Evolutionary conservation across 2,113 vertebrate species (phyloP), one percentile per base, ranked within the genome.

Genomic region (Xyrauchen texanus): DNA sequence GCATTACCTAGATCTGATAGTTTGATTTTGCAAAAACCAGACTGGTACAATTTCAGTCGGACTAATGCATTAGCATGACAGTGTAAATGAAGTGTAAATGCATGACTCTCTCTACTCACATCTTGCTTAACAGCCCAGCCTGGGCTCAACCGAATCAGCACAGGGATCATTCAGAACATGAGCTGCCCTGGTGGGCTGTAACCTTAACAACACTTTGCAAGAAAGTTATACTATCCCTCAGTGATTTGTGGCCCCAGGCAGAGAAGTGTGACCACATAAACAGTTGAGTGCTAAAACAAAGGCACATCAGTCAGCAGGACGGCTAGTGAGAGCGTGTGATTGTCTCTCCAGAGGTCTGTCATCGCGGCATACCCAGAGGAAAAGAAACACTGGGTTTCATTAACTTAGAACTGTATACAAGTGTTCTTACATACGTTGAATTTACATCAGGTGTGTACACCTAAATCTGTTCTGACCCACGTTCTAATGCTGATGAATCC

Each of bases 281-380:
- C 77, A 82, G 73, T 5, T 57, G 51, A 64, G 49, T 21, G 60
- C 65, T 83, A 76, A 83, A 83, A 83, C 71, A 79, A 79, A 75
- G 82, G 80, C 34, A 55, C 52, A 57, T 80, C 73, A 71, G 73
- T 80, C 78, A 71, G 78, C 34, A 21, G 61, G 34, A 62, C n/a
- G n/a, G n/a, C n/a, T n/a, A n/a, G n/a, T n/a, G 21, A 34, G 21
- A 34, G 21, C 21, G n/a, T 58, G 61, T 16, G 60, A 51, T n/a
- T 53, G 21, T 34, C 34, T 68, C 77, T 46, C 78, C 34, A 68
- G 78, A 51, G 78, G 62, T 21, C 67, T 77, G 68, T 83, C 78
- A 80, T 80, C 73, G 67, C 15, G 8, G 57, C 72, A 46, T 7
- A 60, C 67, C 52, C 72, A 72, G 71, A 44, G 21, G 51, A 68